A percentile compares a stretch with the other conserved stretches of the same genome.
Conservation (phyloP, 2,888 invertebrate species). For the Morinoia aosen region DNA sequence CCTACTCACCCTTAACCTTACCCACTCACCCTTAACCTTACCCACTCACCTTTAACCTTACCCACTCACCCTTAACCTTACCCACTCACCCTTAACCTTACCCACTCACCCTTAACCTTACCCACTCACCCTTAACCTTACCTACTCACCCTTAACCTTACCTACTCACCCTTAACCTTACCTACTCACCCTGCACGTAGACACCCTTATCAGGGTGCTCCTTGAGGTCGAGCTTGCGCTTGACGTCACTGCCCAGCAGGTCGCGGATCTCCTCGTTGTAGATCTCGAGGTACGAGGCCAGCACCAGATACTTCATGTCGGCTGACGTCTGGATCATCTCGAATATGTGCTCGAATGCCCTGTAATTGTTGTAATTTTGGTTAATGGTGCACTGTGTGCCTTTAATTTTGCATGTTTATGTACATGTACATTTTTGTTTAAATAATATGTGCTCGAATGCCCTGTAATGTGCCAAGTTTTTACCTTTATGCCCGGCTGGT, state of each 20-base stretch:
- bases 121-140: too few relatives aligned
- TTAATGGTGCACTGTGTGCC: constrained; percentile 76
- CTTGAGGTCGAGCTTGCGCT: constrained; percentile 78
- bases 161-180: background rate
- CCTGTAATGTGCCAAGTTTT: too few relatives aligned
- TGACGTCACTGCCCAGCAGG: constrained; percentile 77
- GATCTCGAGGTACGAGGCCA: constrained; percentile 86
- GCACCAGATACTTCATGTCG: constrained; percentile 71
- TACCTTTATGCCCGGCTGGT: too few relatives aligned
- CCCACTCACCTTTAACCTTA: too few relatives aligned
- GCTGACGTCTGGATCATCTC: constrained; percentile 77
- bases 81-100: too few relatives aligned
- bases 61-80: too few relatives aligned
- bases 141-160: too few relatives aligned
- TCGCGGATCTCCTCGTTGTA: constrained; percentile 86
- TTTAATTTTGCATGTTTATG: background rate
- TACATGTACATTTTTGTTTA: background rate
- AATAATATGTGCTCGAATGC: too few relatives aligned
- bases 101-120: too few relatives aligned
- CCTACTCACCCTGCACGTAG: constrained; percentile 76
- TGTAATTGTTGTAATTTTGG: too few relatives aligned
- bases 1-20: too few relatives aligned
- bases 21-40: too few relatives aligned
- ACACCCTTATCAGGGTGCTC: constrained; percentile 79
- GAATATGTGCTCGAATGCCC: constrained; percentile 90